Conservation (phyloP, 2,113 vertebrate species). For the Tragulus kanchil region DNA sequence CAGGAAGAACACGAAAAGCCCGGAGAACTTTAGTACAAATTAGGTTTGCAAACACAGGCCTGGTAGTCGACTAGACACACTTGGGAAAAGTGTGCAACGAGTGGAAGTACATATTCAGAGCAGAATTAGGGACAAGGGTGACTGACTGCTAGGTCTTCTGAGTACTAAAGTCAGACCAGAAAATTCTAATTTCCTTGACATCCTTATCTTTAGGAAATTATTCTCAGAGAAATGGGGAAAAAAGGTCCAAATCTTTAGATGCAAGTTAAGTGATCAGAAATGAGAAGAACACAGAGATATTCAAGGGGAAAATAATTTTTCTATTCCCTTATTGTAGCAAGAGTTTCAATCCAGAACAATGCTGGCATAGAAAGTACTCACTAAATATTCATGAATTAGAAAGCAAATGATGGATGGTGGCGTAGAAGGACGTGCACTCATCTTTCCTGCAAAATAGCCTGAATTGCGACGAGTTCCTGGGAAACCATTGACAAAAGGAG, state of each 20-base stretch:
- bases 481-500: too few relatives aligned
- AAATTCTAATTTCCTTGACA: not conserved
- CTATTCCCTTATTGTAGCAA: not conserved
- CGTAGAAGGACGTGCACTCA: too few relatives aligned
- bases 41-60: not conserved
- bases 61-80: not conserved
- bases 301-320: not conserved
- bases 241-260: not conserved
- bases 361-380: not conserved
- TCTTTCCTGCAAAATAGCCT: too few relatives aligned
- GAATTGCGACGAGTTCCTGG: too few relatives aligned
- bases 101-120: too few relatives aligned
- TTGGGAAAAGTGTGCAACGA: not conserved
- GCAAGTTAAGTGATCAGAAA: not conserved
- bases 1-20: not conserved
- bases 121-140: not conserved
- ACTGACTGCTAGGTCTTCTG: not conserved
- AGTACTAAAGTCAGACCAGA: not conserved
- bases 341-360: not conserved
- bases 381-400: not conserved
- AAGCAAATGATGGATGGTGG: not conserved
- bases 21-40: not conserved
- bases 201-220: not conserved
- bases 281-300: not conserved
- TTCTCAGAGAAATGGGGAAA: not conserved